These are phyloP conservation scores for Strix uralensis DNA, from an alignment of 2,113 vertebrate genomes.

Conservation along the genomic window DNA sequence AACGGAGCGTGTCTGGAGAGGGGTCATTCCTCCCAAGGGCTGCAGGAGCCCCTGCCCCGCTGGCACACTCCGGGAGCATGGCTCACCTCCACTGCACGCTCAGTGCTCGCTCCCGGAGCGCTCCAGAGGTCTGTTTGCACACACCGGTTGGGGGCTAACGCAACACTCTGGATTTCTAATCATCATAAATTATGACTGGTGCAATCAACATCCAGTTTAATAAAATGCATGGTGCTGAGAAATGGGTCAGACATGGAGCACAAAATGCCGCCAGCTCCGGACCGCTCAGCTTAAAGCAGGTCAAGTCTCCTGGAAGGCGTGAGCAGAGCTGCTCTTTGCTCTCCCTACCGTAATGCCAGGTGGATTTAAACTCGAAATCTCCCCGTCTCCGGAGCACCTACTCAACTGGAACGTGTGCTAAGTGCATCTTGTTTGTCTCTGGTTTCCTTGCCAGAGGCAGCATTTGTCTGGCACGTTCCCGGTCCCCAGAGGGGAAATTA, in stretches of 20 bases:
- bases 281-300: not conserved
- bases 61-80: fast-evolving
- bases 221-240: slow-evolving; percentile 3
- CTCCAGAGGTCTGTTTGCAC: slow-evolving; percentile 29
- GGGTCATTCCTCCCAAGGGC: not conserved
- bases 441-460: slow-evolving; percentile 61
- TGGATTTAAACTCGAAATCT: not conserved
- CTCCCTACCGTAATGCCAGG: not conserved
- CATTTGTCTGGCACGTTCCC: slow-evolving; percentile 63
- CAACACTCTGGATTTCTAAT: slow-evolving; percentile 31
- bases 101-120: not conserved
- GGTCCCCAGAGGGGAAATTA: slow-evolving; percentile 54
- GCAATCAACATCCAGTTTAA: slow-evolving; percentile 43
- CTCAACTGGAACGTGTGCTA: slow-evolving; percentile 46
- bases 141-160: not conserved
- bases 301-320: not conserved
- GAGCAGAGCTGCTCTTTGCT: not conserved
- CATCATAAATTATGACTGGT: slow-evolving; percentile 20
- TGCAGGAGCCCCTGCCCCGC: not conserved
- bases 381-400: slow-evolving; percentile 8
- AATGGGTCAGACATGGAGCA: not conserved
- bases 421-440: slow-evolving; percentile 48
- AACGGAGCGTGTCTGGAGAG: not conserved
- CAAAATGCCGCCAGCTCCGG: not conserved
- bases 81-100: not conserved